A percentile compares a stretch with the other conserved stretches of the same genome.
phyloP scores from a whole-genome alignment of 2,113 vertebrate genomes.

The Pedetes capensis region DNA sequence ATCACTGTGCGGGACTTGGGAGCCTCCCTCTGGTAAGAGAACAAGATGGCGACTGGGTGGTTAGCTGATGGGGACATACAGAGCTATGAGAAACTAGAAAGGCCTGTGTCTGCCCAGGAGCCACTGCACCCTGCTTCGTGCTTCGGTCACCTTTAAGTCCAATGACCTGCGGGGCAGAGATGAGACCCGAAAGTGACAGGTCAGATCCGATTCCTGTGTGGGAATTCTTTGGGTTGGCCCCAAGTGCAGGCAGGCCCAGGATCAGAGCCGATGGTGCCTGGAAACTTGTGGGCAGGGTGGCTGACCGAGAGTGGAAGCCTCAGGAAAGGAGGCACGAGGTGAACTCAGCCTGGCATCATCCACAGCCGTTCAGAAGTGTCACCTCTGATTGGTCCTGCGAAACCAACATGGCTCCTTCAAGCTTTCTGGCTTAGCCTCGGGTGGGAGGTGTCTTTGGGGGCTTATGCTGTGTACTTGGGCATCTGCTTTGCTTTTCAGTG shows the following conservation, averaged over 20 bases:
- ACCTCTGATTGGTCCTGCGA: background rate
- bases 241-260: background rate
- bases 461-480: rapidly evolving
- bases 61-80: rapidly evolving
- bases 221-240: background rate
- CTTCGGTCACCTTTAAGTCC: background rate
- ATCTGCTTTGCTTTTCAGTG: background rate
- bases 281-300: background rate
- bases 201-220: background rate
- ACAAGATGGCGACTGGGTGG: background rate
- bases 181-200: background rate
- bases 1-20: background rate
- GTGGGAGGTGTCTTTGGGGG: background rate
- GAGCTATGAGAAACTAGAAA: background rate
- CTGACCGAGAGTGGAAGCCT: background rate
- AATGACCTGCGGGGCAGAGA: background rate
- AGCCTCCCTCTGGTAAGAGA: background rate
- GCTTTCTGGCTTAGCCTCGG: background rate
- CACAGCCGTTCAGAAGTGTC: background rate
- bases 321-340: too few species aligned
- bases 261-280: background rate
- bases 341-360: background rate
- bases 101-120: background rate
- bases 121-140: background rate
- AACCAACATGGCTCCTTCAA: background rate